These are phyloP conservation scores for Peromyscus californicus DNA, from an alignment of 2,113 vertebrate genomes.

Conservation along the genomic window DNA sequence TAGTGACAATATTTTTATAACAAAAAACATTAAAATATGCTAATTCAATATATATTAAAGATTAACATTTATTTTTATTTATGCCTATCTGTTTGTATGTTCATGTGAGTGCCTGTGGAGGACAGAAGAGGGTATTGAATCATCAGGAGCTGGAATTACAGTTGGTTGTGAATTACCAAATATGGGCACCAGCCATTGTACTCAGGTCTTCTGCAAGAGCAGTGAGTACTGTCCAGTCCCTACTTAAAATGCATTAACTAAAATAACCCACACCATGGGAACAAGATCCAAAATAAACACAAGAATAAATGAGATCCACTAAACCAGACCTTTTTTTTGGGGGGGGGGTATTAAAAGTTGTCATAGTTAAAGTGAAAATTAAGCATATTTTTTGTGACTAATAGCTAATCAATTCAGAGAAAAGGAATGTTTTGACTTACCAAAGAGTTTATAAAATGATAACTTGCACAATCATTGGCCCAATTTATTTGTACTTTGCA, in stretches of 20 bases:
- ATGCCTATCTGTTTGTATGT: neutral
- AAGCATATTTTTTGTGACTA: neutral
- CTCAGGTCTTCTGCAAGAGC: neutral
- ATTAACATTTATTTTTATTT: neutral
- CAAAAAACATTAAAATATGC: neutral
- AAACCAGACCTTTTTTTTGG: constrained; percentile 4
- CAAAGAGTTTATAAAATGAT: neutral
- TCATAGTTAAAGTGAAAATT: neutral
- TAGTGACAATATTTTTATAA: neutral
- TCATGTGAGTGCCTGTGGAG: neutral
- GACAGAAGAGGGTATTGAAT: no score
- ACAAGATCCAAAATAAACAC: neutral
- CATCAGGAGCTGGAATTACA: neutral
- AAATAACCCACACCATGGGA: neutral
- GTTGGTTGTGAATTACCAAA: neutral
- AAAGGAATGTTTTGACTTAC: neutral
- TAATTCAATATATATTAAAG: neutral
- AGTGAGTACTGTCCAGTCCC: neutral
- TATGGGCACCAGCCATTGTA: neutral
- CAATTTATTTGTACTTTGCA: constrained; percentile 30
- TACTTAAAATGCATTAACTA: neutral
- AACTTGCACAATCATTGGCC: constrained; percentile 52
- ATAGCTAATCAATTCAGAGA: constrained; percentile 24
- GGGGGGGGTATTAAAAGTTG: neutral
- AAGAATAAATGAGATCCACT: neutral